These are phyloP conservation scores for Ictalurus furcatus DNA, from an alignment of 2,113 vertebrate genomes.

Conservation along the genomic window DNA sequence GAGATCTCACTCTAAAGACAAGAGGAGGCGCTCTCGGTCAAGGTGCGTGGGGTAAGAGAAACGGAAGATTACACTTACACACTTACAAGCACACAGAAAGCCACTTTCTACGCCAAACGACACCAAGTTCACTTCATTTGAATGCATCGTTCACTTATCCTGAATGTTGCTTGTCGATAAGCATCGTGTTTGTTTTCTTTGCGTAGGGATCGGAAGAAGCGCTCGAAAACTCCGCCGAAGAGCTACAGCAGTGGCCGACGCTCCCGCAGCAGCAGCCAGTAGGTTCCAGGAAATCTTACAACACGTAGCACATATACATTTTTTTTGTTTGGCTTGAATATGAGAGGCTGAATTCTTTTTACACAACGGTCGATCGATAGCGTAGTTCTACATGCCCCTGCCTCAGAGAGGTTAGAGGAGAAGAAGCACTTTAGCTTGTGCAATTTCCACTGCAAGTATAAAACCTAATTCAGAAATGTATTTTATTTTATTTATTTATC, in stretches of 20 bases:
- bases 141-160: not conserved
- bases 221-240: constrained; percentile 97
- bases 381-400: too few relatives aligned
- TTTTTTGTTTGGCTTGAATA: not conserved
- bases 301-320: too few relatives aligned
- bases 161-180: not conserved
- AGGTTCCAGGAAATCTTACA: constrained; percentile 11
- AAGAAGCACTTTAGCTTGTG: not conserved
- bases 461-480: not conserved
- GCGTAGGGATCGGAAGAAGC: constrained; percentile 90
- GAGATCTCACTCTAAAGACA: constrained; percentile 87
- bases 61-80: not conserved
- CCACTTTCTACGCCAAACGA: not conserved
- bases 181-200: not conserved
- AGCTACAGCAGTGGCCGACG: constrained; percentile 95
- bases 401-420: not conserved
- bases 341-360: not conserved
- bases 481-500: not conserved
- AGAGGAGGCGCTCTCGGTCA: constrained; percentile 83
- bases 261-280: constrained; percentile 93
- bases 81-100: not conserved
- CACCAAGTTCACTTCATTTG: not conserved
- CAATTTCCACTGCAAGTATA: not conserved
- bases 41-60: constrained; percentile 70
- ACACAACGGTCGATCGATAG: not conserved